These are phyloP conservation scores for Troides aeacus DNA, from an alignment of 2,888 invertebrate species.

Conservation along the genomic window DNA sequence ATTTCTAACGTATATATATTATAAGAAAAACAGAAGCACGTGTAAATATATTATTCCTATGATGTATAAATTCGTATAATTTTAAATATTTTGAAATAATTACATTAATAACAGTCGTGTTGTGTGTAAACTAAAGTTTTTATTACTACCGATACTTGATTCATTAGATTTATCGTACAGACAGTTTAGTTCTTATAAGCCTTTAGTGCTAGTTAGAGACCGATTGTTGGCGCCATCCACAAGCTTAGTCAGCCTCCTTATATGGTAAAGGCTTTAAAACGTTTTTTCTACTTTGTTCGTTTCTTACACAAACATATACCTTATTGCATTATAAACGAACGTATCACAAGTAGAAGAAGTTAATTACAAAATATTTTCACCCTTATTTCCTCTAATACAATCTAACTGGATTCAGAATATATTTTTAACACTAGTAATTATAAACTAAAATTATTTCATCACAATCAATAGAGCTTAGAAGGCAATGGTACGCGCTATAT, in stretches of 20 bases:
- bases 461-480: too few species aligned
- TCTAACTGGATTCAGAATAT: too few species aligned
- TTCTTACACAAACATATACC: not conserved
- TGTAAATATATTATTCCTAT: too few species aligned
- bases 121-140: not conserved
- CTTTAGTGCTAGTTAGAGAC: conserved; percentile 46
- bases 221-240: conserved; percentile 58
- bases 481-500: too few species aligned
- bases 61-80: too few species aligned
- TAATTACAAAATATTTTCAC: too few species aligned
- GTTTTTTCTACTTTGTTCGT: conserved; percentile 36
- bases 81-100: not conserved
- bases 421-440: too few species aligned
- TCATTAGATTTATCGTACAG: not conserved
- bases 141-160: conserved; percentile 1
- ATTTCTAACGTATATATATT: not conserved
- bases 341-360: too few species aligned
- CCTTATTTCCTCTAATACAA: too few species aligned
- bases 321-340: not conserved
- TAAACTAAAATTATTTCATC: too few species aligned
- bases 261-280: conserved; percentile 38
- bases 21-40: not conserved
- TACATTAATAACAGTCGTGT: not conserved
- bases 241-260: conserved; percentile 42
- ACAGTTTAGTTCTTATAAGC: conserved; percentile 39